Conservation (phyloP, 2,888 invertebrate genomes). For the Himalopsyche japonica region DNA sequence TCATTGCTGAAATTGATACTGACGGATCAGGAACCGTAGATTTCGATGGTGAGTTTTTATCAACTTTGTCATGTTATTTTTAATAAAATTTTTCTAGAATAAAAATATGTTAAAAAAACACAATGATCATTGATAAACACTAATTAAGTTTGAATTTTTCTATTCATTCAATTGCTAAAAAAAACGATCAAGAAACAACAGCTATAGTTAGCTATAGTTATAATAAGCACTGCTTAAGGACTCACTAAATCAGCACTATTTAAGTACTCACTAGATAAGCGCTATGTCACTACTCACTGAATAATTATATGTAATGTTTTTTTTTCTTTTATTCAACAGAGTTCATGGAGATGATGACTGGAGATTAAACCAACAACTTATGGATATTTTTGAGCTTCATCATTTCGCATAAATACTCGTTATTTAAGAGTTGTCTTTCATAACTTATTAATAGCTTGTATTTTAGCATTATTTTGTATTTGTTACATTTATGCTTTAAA, state of each 20-base stretch:
- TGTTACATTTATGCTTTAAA: neutral
- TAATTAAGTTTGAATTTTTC: neutral
- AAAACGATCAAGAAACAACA: too few relatives aligned
- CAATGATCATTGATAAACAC: neutral
- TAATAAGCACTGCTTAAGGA: too few relatives aligned
- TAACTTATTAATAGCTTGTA: neutral
- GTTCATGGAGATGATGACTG: slow-evolving; percentile 96
- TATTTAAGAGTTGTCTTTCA: neutral
- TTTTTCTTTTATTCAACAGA: slow-evolving; percentile 60
- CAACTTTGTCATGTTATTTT: neutral
- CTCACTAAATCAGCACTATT: too few relatives aligned
- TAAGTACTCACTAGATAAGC: too few relatives aligned
- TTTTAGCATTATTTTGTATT: slow-evolving; percentile 13
- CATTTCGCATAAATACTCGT: neutral
- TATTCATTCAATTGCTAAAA: neutral
- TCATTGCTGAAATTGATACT: slow-evolving; percentile 97
- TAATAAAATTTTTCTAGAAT: neutral
- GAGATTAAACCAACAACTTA: slow-evolving; percentile 63
- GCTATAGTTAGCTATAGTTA: too few relatives aligned
- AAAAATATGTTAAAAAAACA: neutral
- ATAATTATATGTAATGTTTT: too few relatives aligned
- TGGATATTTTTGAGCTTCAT: neutral
- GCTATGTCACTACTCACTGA: too few relatives aligned
- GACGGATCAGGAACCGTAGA: slow-evolving; percentile 98
- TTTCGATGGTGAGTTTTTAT: slow-evolving; percentile 80